Base-by-base conservation (phyloP, 2,888 invertebrate species). In the Apodemia duryi region DNA sequence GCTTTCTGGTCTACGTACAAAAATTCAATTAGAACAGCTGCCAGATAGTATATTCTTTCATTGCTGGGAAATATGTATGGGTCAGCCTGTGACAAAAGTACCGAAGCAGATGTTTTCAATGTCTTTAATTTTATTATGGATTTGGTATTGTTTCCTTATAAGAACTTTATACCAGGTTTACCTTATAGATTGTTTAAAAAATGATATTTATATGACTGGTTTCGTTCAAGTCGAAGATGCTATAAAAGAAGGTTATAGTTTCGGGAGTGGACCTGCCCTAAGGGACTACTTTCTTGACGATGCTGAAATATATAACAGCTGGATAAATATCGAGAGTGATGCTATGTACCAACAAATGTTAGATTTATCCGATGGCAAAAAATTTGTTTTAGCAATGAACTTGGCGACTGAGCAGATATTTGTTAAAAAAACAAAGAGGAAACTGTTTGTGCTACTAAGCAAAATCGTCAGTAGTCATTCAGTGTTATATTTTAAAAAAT, bases 81-180 rank as follows among this genome's bases (percentile, higher is more conserved):
- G 89, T 0, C 73, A 85, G 62, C 77, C 86, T 0, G 65, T 78
- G 0, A 72, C 74, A 2, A 79, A 71, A 62, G 65, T 85, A n/a
- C 85, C 89, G 1, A 73, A 74, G 35, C 84, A 81, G 65, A 74
- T 77, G 29, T 66, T 75, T 0, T 74, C 82, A 35, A 66, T 83
- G 28, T 78, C 77, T 64, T 74, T 86, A 21, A 70, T 77, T 3
- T 67, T 85, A 2, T 69, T 83, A 54, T 88, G 88, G 89, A 79
- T 86, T 35, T 84, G 82, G 83, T 88, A 85, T 65, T 82, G 84
- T 73, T 79, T 84, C 69, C 71, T 89, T 46, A 73, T 89, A n/a
- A 79, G 90, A 71, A 88, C 85, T 0, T 77, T 82, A 63, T 90
- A 88, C 67, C 88, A 88, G 73, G 85, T 84, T 0, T 81, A 81